phyloP scores from a whole-genome alignment of 1,140 invertebrate genomes.

The Heliconius nattereri region DNA sequence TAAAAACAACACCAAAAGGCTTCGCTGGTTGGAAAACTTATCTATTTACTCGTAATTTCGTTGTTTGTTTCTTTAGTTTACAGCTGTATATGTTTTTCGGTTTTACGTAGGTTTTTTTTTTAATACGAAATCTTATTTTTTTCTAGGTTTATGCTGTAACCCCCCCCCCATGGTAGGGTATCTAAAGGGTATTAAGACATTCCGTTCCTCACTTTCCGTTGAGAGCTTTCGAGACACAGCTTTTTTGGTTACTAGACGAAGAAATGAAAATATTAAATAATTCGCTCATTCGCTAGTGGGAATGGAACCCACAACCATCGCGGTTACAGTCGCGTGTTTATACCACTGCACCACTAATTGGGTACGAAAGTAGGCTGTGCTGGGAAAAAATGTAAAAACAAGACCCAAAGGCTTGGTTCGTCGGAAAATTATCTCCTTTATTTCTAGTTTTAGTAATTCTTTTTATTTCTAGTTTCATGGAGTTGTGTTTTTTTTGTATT shows the following conservation, averaged over 20 bases:
- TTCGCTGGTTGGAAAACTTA: not conserved
- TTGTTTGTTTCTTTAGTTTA: no score
- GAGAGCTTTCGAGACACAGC: not conserved
- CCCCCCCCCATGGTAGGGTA: not conserved
- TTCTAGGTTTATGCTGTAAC: not conserved
- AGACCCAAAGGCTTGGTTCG: no score
- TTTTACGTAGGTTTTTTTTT: no score
- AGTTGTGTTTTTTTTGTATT: no score
- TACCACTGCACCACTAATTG: no score
- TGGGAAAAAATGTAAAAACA: no score
- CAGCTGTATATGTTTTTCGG: no score
- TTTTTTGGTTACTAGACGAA: not conserved
- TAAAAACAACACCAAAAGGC: not conserved
- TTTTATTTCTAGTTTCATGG: no score
- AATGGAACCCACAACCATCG: not conserved
- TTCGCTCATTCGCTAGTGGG: not conserved
- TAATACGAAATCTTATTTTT: not conserved
- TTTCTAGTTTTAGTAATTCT: not conserved
- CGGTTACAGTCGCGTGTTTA: not conserved
- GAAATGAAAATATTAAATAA: not conserved
- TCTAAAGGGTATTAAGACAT: not conserved
- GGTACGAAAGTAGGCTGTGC: no score
- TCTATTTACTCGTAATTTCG: not conserved
- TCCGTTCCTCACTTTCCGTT: not conserved
- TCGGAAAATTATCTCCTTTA: no score